phyloP scores from a whole-genome alignment of 2,888 invertebrate genomes.

The Zaprionus lineosus region DNA sequence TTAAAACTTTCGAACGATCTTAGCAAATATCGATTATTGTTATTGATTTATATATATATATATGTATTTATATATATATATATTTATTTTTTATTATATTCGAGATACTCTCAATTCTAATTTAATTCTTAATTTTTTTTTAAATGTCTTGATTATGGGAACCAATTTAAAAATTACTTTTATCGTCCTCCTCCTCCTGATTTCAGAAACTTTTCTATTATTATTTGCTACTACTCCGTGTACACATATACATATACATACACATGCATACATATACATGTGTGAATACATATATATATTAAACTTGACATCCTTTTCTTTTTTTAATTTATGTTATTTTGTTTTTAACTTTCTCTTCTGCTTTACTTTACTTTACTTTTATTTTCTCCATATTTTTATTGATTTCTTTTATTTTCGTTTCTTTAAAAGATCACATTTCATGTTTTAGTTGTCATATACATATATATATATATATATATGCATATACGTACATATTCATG shows the following conservation, averaged over 20 bases:
- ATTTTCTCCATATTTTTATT: constrained; percentile 30
- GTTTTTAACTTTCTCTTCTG: constrained; percentile 7
- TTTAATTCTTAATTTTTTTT: constrained; percentile 40
- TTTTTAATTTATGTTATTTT: constrained; percentile 41
- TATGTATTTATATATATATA: background rate
- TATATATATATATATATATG: constrained; percentile 60
- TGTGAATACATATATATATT: constrained; percentile 37
- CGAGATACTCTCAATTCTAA: constrained; percentile 34
- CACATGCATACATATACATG: too few relatives aligned
- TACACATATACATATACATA: too few relatives aligned
- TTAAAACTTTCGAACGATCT: constrained; percentile 52
- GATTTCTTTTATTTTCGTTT: constrained; percentile 64
- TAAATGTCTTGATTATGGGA: constrained; percentile 54
- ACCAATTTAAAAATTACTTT: constrained; percentile 59
- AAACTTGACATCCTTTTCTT: constrained; percentile 38
- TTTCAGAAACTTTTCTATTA: constrained; percentile 49
- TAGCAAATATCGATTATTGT: constrained; percentile 45
- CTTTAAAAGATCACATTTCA: constrained; percentile 82
- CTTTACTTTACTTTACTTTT: constrained; percentile 9
- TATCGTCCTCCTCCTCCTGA: constrained; percentile 25
- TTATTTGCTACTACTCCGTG: constrained; percentile 46
- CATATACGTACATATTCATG: constrained; percentile 57
- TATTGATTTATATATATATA: constrained; percentile 5
- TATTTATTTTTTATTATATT: constrained; percentile 15
- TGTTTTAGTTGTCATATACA: constrained; percentile 78